A percentile compares a stretch with the other conserved stretches of the same genome.
These are phyloP conservation scores for Eulemur coronatus DNA, from an alignment of 2,797 vertebrate species.

Conservation along the genomic window DNA sequence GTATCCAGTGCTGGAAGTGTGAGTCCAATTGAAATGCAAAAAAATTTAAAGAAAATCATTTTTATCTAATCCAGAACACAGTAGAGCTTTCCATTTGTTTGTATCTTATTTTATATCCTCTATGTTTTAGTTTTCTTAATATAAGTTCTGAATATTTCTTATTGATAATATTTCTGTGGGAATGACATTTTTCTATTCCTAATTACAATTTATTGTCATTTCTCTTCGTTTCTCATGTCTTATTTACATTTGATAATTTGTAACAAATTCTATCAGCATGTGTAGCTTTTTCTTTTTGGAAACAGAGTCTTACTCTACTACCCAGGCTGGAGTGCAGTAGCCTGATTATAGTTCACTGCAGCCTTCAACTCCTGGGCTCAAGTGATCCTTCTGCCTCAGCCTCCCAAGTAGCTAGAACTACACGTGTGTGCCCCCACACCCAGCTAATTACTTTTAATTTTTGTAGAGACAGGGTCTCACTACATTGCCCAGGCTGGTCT, in stretches of 20 bases:
- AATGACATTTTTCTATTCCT: constrained; percentile 20
- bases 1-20: not conserved
- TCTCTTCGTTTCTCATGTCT: not conserved
- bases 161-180: not conserved
- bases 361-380: not conserved
- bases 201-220: constrained; percentile 4
- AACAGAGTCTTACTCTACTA: not conserved
- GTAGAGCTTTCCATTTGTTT: not conserved
- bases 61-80: not conserved
- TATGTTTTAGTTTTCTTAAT: not conserved
- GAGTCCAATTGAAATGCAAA: not conserved
- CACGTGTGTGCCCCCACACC: not conserved
- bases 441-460: not conserved
- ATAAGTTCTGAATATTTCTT: constrained; percentile 17
- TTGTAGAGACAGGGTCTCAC: not conserved
- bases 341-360: not conserved
- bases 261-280: not conserved
- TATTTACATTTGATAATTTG: not conserved
- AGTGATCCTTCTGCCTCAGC: not conserved
- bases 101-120: not conserved
- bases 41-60: not conserved
- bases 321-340: not conserved
- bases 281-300: not conserved
- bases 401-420: not conserved
- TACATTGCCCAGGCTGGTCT: no score